Base-by-base conservation (phyloP, 2,888 invertebrate species). In the Dromius quadrimaculatus region DNA sequence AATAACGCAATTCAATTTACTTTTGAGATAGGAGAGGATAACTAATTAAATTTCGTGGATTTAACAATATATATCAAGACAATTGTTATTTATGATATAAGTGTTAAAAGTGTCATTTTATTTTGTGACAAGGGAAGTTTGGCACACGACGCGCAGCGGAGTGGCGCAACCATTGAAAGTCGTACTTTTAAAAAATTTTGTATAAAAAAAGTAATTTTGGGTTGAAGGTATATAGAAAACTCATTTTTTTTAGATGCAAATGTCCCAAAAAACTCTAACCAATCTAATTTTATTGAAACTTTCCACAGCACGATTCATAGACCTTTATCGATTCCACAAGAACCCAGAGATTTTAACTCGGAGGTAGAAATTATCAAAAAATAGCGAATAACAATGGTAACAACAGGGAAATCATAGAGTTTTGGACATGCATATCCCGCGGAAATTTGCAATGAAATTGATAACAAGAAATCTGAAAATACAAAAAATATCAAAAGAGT, bases 1-100 rank as follows among this genome's bases (percentile, higher is more conserved):
- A 65, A 65, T 65, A 15, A 36, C n/a, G 50, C 47, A 11, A 65
- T 65, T n/a, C 20, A 65, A 34, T 65, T 65, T 32, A 65, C 64
- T 5, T 34, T 47, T 19, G 64, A 65, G 19, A 65, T 6, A 41
- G 62, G 41, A 41, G n/a, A 11, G 20, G 20, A 65, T 9, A 34
- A 47, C 8, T 34, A 15, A 19, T 13, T 50, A 2, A 50, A 65
- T 19, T 50, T 65, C 36, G 19, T 65, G 34, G 47, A 65, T 47
- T 22, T 65, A 19, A 47, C 64, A n/a, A 50, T 65, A 22, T 11
- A 0, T 28, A 47, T n/a, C n/a, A n/a, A n/a, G n/a, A n/a, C n/a
- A n/a, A n/a, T n/a, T n/a, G n/a, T n/a, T n/a, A n/a, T n/a, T n/a
- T n/a, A n/a, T n/a, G n/a, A n/a, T n/a, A n/a, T n/a, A n/a, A n/a